These are phyloP conservation scores for Neosilurus hyrtlii DNA, from an alignment of 2,797 vertebrate species.

Conservation along the genomic window DNA sequence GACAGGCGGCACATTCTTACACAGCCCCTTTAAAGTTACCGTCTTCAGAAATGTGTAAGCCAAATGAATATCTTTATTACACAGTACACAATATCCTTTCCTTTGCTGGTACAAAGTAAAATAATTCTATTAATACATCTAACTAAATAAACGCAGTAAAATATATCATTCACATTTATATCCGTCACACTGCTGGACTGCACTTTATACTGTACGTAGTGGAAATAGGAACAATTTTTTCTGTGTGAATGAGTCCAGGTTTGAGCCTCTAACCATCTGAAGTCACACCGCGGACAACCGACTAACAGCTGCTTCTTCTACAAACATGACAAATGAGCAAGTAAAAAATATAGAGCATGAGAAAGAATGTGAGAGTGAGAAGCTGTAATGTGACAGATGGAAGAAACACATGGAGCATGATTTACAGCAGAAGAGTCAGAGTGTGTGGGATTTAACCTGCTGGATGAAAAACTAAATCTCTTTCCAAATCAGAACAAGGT, in stretches of 20 bases:
- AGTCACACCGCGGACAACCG: neutral
- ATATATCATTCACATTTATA: neutral
- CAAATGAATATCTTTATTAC: slow-evolving; percentile 8
- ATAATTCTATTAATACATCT: neutral
- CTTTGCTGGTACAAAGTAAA: neutral
- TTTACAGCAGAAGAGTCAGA: slow-evolving; percentile 22
- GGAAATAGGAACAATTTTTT: neutral
- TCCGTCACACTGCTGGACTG: neutral
- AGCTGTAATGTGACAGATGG: slow-evolving; percentile 29
- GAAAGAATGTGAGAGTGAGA: neutral
- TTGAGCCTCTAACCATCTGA: neutral
- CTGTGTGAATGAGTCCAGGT: neutral
- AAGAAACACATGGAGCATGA: slow-evolving; percentile 17
- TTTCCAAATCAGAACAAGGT: neutral
- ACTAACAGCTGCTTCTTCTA: neutral
- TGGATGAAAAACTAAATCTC: neutral
- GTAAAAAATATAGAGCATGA: neutral
- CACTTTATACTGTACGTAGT: neutral
- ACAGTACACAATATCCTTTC: neutral
- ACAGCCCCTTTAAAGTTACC: too few relatives aligned
- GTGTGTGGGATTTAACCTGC: slow-evolving; percentile 32
- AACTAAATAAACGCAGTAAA: neutral
- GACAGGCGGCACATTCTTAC: too few relatives aligned
- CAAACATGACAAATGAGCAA: neutral
- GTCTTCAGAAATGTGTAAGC: neutral